These are phyloP conservation scores for Drosophila nigricruria DNA, from an alignment of 2,888 invertebrate genomes.

Conservation along the genomic window DNA sequence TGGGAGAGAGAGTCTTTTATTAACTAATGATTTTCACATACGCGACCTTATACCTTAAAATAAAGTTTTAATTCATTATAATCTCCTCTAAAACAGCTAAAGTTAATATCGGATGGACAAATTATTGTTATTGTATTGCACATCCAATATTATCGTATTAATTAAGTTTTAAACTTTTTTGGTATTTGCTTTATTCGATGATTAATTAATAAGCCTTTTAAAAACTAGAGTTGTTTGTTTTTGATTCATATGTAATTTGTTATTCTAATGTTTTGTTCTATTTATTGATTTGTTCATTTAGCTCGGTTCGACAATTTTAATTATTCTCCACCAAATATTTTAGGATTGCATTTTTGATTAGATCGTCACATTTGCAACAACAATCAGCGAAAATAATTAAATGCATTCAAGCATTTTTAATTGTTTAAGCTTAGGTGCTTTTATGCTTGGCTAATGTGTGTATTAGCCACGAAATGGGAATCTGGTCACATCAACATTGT, in stretches of 20 bases:
- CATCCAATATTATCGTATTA: constrained; percentile 53
- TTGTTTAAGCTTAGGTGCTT: constrained; percentile 70
- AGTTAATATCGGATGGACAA: not conserved
- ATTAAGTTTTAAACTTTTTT: constrained; percentile 31
- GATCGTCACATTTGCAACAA: constrained; percentile 61
- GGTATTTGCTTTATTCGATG: constrained; percentile 34
- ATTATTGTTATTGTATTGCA: not conserved
- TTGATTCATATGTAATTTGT: constrained; percentile 44
- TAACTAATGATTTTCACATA: no score
- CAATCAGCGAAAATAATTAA: constrained; percentile 75
- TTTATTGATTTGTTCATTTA: constrained; percentile 52
- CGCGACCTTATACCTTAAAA: no score
- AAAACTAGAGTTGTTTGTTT: constrained; percentile 43
- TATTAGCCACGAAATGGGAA: not conserved
- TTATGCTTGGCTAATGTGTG: constrained; percentile 49
- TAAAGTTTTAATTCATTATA: not conserved
- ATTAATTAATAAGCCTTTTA: constrained; percentile 70
- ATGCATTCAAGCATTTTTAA: constrained; percentile 81
- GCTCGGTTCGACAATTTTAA: constrained; percentile 65
- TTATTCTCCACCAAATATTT: constrained; percentile 68
- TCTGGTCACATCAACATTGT: constrained; percentile 37
- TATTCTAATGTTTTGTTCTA: constrained; percentile 20
- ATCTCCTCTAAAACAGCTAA: not conserved
- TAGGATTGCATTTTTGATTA: constrained; percentile 74
- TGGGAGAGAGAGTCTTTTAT: not conserved